These are phyloP conservation scores for Tanytarsus gracilentus DNA, from an alignment of 2,888 invertebrate genomes.

Conservation along the genomic window DNA sequence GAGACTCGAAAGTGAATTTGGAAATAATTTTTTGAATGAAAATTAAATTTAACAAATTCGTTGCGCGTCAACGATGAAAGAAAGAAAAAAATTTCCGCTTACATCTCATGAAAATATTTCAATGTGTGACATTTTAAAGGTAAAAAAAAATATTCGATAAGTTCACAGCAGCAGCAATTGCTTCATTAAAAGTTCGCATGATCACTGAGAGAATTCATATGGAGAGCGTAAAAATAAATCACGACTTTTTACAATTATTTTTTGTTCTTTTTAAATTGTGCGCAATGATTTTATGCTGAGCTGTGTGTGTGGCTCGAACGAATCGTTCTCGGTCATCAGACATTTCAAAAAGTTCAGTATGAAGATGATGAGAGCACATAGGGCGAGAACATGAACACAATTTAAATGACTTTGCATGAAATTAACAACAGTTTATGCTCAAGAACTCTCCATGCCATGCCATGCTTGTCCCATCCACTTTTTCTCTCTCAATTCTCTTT, in stretches of 20 bases:
- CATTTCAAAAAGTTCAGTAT: background rate
- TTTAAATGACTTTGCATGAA: constrained; percentile 20
- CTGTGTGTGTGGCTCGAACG: background rate
- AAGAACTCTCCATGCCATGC: background rate
- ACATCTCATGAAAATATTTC: background rate
- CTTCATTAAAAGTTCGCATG: background rate
- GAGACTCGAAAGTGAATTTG: too few species aligned
- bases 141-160: background rate
- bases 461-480: constrained; percentile 4
- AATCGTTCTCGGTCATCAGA: background rate
- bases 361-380: background rate
- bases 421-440: constrained; percentile 13
- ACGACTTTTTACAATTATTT: background rate
- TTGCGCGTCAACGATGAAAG: too few species aligned
- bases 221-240: background rate
- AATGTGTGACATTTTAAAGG: background rate
- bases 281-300: background rate
- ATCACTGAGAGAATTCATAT: background rate
- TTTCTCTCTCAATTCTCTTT: background rate
- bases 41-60: too few species aligned
- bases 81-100: too few species aligned
- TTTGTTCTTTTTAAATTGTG: too few species aligned
- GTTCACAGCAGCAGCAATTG: background rate
- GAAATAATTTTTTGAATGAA: too few species aligned
- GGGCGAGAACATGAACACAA: background rate